Base-by-base conservation (phyloP, 2,888 invertebrate genomes). In the Agrenia bidenticulata region DNA sequence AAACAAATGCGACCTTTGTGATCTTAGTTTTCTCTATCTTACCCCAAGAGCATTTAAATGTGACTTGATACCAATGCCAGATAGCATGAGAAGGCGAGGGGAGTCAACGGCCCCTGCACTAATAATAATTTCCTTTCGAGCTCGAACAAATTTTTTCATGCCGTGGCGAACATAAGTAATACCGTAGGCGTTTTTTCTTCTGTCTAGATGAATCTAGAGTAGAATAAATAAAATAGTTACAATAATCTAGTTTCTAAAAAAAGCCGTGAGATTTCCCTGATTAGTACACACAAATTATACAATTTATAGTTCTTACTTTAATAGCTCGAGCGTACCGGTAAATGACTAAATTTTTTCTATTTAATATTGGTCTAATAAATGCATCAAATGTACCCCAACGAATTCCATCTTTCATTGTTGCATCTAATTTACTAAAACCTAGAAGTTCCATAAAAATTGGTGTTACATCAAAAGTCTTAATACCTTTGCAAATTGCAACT, bases 131-230 rank as follows among this genome's bases (percentile, higher is more conserved):
- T 75, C 75, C 27, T 67, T 64, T n/a, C 41, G 42, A 5, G 71
- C 72, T 24, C 64, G 45, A 1, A 66, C 73, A 64, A 68, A 71
- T 51, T 70, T 66, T 41, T 60, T 45, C 49, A 59, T 64, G 13
- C 72, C 73, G 51, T 73, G 72, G 7, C 70, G 61, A 1, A 64
- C 56, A 55, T 72, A 76, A 2, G 73, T 70, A 13, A 76, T 69
- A n/a, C 75, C 75, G 55, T 67, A 70, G 1, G 75, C 74, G 21
- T 56, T 55, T 62, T 68, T 64, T 59, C 69, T 64, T 42, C 64
- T 57, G 42, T 73, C 70, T 57, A 72, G 23, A 49, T 72, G 71
- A 45, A 73, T 63, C 66, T 73, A 41, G 17, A 39, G 23, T 21
- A 55, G n/a, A 26, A 45, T 45, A 51, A 51, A 23, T 51, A 23